These are phyloP conservation scores for Elaeidobius kamerunicus DNA, from an alignment of 2,888 invertebrate genomes.

Conservation along the genomic window DNA sequence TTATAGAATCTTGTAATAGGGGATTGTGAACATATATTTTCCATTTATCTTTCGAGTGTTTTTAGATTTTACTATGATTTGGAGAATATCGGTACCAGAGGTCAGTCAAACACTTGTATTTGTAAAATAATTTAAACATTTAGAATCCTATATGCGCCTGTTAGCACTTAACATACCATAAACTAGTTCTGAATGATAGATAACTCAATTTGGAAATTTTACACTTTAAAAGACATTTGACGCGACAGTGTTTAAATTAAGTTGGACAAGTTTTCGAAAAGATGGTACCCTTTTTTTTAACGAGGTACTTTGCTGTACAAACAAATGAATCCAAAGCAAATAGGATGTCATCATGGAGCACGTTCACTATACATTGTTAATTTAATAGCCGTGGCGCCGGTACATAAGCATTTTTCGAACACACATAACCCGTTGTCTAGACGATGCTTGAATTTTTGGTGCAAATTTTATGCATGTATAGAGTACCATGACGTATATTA, in stretches of 20 bases:
- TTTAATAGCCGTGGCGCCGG: constrained; percentile 26
- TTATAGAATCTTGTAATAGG: constrained; percentile 15
- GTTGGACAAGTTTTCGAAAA: constrained; percentile 1
- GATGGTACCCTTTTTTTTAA: neutral
- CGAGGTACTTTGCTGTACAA: constrained; percentile 4
- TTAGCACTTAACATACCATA: no score
- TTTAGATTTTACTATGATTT: no score
- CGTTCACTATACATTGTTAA: constrained; percentile 22
- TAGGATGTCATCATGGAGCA: constrained; percentile 22
- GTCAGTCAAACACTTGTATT: no score
- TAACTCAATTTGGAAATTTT: no score
- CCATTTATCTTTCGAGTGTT: constrained; percentile 13
- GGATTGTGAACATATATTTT: constrained; percentile 16
- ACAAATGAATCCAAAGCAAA: constrained; percentile 20
- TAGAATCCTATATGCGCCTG: no score
- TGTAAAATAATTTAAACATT: no score
- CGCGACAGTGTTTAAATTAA: neutral
- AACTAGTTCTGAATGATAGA: no score
- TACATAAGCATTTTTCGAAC: constrained; percentile 24
- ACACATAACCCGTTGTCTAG: constrained; percentile 23
- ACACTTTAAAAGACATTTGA: neutral
- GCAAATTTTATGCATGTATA: constrained; percentile 6
- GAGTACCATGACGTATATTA: neutral
- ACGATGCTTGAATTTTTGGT: constrained; percentile 21
- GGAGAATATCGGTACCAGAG: no score